Evolutionary conservation across 2,113 vertebrate species (phyloP).

Genomic region (Siniperca knerii): DNA sequence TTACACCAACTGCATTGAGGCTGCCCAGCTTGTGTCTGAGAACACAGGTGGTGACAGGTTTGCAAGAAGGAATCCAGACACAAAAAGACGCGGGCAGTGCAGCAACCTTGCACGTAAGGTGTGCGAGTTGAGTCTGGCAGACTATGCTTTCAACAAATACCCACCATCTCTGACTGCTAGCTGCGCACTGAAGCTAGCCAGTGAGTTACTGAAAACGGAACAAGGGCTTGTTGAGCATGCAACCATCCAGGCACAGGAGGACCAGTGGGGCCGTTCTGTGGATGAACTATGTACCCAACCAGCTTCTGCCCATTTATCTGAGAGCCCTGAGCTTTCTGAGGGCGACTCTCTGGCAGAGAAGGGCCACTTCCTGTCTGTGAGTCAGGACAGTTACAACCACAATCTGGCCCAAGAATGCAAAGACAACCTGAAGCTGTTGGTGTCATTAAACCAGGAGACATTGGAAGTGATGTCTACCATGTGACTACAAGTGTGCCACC

Average conservation of each 20-base stretch:
- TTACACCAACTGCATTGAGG: slow-evolving; percentile 82
- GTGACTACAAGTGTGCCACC: slow-evolving; percentile 15
- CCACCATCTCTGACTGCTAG: slow-evolving; percentile 89
- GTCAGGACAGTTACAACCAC: slow-evolving; percentile 7
- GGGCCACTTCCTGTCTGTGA: neutral
- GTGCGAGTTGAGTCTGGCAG: slow-evolving; percentile 92
- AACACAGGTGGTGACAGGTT: neutral
- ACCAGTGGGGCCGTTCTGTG: slow-evolving; percentile 6
- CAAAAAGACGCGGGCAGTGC: slow-evolving; percentile 58
- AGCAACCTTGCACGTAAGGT: slow-evolving; percentile 84
- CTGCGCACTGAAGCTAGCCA: slow-evolving; percentile 87
- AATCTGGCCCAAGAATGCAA: slow-evolving; percentile 83
- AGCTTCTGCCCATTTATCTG: neutral
- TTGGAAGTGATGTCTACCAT: slow-evolving; percentile 71
- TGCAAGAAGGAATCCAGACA: slow-evolving; percentile 1
- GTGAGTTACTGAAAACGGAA: slow-evolving; percentile 78
- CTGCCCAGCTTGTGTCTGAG: slow-evolving; percentile 34
- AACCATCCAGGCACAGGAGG: neutral
- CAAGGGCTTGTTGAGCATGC: neutral
- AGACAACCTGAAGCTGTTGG: slow-evolving; percentile 87
- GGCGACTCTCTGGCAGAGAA: neutral
- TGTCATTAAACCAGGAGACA: slow-evolving; percentile 87
- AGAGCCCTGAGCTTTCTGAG: neutral
- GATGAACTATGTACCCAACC: neutral
- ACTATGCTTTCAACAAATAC: slow-evolving; percentile 91